Base-by-base conservation (phyloP, 2,888 invertebrate genomes). In the Eudemis profundana region DNA sequence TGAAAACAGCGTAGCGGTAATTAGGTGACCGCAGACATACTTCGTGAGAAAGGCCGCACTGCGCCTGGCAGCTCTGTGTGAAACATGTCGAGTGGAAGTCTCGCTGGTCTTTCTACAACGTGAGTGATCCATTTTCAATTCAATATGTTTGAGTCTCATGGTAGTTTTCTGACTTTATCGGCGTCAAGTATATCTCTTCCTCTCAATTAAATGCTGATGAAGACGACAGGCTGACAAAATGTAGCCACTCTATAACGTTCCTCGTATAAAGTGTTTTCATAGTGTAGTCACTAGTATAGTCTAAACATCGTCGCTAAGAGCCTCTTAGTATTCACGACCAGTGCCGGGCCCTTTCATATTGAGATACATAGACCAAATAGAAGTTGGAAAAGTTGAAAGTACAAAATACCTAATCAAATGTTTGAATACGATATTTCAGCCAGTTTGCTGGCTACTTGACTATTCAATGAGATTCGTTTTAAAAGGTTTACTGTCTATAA, bases 311-410 rank as follows among this genome's bases (percentile, higher is more conserved):
- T 29, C 49, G 33, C 75, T 75, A 75, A 78, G 74, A 79, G 75
- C 78, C 77, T 79, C 79, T 85, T 84, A 82, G 81, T 82, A 85
- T 86, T 84, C 85, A 81, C 79, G 81, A 75, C 78, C 74, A 75
- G 84, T 80, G 71, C 76, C 71, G 74, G 75, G 74, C 77, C 82
- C 76, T 81, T 85, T 84, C 83, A 83, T 82, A 84, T 82, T 82
- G 79, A 80, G 81, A 84, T 82, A 79, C 77, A 81, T 17, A 50
- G 42, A 53, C 51, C 33, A 51, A 15, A 40, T 78, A 80, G 73
- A 71, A 68, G 66, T 71, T 74, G 74, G 78, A 83, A 82, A 79
- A 61, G 44, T 53, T 36, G 53, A 36, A 53, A 53, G 21, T 61
- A 53, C 42, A 33, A 61, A 21, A 44, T 33, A 51, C 23, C 15